phyloP scores from a whole-genome alignment of 2,113 vertebrate species.

The Anser cygnoides region DNA sequence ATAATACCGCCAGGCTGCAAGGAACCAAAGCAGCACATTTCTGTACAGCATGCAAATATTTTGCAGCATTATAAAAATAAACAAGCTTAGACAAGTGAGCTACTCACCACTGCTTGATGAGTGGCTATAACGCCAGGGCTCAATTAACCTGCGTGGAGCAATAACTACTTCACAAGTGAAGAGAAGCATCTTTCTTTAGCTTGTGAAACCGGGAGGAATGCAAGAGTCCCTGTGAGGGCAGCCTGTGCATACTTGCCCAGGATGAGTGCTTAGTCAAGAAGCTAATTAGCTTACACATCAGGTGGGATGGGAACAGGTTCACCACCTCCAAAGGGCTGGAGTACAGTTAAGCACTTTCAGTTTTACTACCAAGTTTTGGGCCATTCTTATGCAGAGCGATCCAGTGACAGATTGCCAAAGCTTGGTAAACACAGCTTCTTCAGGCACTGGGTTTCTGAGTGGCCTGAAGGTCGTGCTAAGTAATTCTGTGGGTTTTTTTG shows the following conservation, averaged over 20 bases:
- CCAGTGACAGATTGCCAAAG: neutral
- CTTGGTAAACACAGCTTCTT: neutral
- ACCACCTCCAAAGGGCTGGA: slow-evolving; percentile 57
- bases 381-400: neutral
- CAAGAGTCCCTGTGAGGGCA: slow-evolving; percentile 61
- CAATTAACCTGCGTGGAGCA: slow-evolving; percentile 52
- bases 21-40: slow-evolving; percentile 54
- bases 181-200: slow-evolving; percentile 62
- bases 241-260: slow-evolving; percentile 74
- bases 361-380: slow-evolving; percentile 52
- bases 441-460: too few relatives aligned
- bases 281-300: slow-evolving; percentile 76
- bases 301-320: slow-evolving; percentile 79
- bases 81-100: slow-evolving; percentile 67
- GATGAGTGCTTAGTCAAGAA: slow-evolving; percentile 72
- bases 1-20: slow-evolving; percentile 22
- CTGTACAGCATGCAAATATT: slow-evolving; percentile 62
- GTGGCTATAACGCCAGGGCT: slow-evolving; percentile 34
- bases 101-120: slow-evolving; percentile 49
- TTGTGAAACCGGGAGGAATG: slow-evolving; percentile 73
- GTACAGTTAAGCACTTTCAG: slow-evolving; percentile 67
- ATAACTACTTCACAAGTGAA: slow-evolving; percentile 52
- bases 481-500: neutral
- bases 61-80: slow-evolving; percentile 64
- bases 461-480: neutral